Evolutionary conservation across 2,888 invertebrate species (phyloP).

Genomic region (Druceiella hillmani): DNA sequence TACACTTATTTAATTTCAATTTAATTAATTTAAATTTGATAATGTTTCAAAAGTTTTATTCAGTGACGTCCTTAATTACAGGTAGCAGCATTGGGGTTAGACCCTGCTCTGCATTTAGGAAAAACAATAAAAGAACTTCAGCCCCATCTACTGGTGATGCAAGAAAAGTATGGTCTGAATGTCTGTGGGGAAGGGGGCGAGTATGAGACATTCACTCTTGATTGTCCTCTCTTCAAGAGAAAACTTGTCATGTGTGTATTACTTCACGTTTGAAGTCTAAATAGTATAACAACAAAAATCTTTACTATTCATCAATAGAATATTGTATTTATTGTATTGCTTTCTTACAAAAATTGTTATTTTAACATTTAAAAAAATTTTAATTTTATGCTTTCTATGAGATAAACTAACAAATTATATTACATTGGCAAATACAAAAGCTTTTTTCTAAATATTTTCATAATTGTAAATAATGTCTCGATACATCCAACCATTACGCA

Average conservation of each 20-base stretch:
- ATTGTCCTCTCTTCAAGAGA: conserved; percentile 93
- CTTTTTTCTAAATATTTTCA: too few species aligned
- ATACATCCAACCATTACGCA: too few species aligned
- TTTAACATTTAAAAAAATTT: conserved; percentile 5
- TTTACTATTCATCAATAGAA: background rate
- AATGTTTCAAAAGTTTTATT: too few species aligned
- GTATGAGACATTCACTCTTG: conserved; percentile 95
- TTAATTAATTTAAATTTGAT: conserved; percentile 3
- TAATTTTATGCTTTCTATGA: too few species aligned
- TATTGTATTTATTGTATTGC: background rate
- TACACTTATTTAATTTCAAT: too few species aligned
- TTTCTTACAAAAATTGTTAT: background rate
- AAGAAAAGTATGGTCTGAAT: conserved; percentile 90
- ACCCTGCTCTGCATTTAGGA: conserved; percentile 82
- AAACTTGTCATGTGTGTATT: conserved; percentile 80
- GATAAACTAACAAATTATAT: too few species aligned
- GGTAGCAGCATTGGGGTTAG: conserved; percentile 83
- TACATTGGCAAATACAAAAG: too few species aligned
- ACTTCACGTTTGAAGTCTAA: conserved; percentile 5
- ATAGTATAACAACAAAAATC: background rate
- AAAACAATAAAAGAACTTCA: conserved; percentile 79
- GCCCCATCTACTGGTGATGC: conserved; percentile 82
- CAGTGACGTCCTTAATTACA: too few species aligned
- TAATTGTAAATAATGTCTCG: too few species aligned
- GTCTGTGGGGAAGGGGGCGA: conserved; percentile 99